Evolutionary conservation across 35 echinoderm and acorn worm species (phyloP), one percentile per base, ranked within the genome.

Genomic region (Diadema setosum): DNA sequence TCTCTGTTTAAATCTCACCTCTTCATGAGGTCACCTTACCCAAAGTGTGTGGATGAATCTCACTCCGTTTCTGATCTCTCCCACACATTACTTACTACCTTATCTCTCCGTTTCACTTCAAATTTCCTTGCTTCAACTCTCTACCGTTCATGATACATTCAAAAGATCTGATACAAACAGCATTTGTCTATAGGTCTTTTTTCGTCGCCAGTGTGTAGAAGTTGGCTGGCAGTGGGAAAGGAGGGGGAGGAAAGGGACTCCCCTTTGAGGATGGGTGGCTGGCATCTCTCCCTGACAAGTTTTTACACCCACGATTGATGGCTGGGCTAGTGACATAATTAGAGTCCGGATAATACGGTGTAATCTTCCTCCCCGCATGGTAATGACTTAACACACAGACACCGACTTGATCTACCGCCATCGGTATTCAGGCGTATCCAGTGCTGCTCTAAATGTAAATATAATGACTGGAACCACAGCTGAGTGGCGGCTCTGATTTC

Each of bases 321-420:
- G 73, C 44, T 8, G 33, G 44, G 40, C 73, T 78, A 78, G 73
- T 78, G 73, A 78, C 73, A 78, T 78, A 78, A 78, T 78, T 78
- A 78, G 73, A 41, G 73, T 78, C 73, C 73, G 40, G 40, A 78
- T 78, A 78, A 78, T 78, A 41, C 24, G 73, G 73, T 78, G 73
- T 78, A 78, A 78, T 78, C 73, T 41, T 21, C 35, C 25, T 41
- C 20, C 35, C 35, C 44, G 73, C 40, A 42, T 44, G 73, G 73
- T 78, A 78, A 78, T 78, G 73, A 78, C 73, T 78, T 78, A 78
- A 78, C 73, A 36, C 73, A 44, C 2, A 67, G 63, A 41, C 40
- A 44, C 9, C 35, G 36, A 44, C 73, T 39, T 78, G 37, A 41
- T 41, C 73, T 41, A n/a, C 27, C 73, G 73, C 73, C 48, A 42